Conservation (phyloP, 2,797 vertebrate genomes). For the Typhlichthys subterraneus region DNA sequence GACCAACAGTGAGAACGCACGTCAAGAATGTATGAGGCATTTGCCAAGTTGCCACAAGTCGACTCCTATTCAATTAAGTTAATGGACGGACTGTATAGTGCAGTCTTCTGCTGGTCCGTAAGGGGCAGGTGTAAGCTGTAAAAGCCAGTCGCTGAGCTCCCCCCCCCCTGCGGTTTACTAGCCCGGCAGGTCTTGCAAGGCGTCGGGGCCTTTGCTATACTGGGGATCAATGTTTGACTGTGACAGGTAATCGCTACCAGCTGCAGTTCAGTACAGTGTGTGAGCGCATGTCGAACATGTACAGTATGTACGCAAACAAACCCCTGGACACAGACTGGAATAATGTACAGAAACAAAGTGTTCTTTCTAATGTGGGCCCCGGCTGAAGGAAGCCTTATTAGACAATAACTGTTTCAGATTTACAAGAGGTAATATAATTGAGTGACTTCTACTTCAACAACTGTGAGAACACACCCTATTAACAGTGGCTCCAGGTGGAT, state of each 20-base stretch:
- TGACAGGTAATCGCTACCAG: constrained; percentile 58
- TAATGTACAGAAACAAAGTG: constrained; percentile 46
- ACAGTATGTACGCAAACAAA: neutral
- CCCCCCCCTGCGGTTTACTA: constrained; percentile 53
- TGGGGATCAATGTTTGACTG: constrained; percentile 31
- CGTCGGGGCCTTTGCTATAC: constrained; percentile 20
- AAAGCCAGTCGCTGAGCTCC: constrained; percentile 34
- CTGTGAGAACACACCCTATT: constrained; percentile 35
- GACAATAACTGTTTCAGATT: constrained; percentile 52
- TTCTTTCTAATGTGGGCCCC: constrained; percentile 40
- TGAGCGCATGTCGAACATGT: neutral
- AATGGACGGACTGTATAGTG: constrained; percentile 30
- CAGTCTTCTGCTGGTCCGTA: constrained; percentile 34
- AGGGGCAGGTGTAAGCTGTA: constrained; percentile 60
- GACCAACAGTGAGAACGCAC: constrained; percentile 32
- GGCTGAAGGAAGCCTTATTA: constrained; percentile 29
- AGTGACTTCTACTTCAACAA: constrained; percentile 47
- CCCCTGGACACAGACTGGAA: constrained; percentile 8
- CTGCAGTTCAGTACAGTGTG: constrained; percentile 43
- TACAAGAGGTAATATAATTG: constrained; percentile 46
- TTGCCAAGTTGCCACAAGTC: constrained; percentile 7
- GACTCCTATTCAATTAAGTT: constrained; percentile 35
- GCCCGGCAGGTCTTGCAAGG: constrained; percentile 33
- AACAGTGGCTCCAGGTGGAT: constrained; percentile 24
- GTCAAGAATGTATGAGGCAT: constrained; percentile 33